phyloP scores from a whole-genome alignment of 30 jellyfish, hydroid and myxozoan species.

The Morbakka virulenta region DNA sequence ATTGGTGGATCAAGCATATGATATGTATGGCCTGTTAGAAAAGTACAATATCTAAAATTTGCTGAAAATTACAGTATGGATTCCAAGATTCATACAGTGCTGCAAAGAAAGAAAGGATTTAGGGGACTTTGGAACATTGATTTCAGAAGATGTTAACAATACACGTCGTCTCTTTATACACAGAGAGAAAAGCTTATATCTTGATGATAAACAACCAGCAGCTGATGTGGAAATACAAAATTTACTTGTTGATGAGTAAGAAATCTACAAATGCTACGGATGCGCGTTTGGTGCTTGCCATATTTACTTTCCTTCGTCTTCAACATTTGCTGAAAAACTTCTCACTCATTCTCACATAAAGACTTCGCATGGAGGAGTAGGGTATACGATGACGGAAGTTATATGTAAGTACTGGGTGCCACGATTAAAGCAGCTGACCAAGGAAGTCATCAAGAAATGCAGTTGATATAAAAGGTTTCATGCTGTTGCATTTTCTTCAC shows the following conservation, averaged over 20 bases:
- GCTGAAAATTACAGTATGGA: constrained; percentile 37
- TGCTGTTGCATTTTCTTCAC: constrained; percentile 37
- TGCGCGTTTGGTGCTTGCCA: constrained; percentile 54
- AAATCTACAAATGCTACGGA: constrained; percentile 12
- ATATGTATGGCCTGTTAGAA: neutral
- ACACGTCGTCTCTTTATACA: constrained; percentile 15
- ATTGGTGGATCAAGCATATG: neutral
- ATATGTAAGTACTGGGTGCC: constrained; percentile 59
- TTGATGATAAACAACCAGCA: neutral
- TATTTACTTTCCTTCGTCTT: constrained; percentile 20
- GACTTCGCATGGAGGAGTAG: constrained; percentile 55
- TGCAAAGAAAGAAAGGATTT: constrained; percentile 3
- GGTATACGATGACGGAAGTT: constrained; percentile 30
- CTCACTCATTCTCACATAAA: constrained; percentile 22
- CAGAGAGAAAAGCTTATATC: constrained; percentile 15
- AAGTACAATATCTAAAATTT: constrained; percentile 13
- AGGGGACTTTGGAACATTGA: constrained; percentile 56
- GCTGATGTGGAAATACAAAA: constrained; percentile 6
- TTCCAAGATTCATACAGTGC: constrained; percentile 30
- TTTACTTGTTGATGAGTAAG: constrained; percentile 16
- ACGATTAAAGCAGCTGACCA: constrained; percentile 33
- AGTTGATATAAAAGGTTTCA: constrained; percentile 54
- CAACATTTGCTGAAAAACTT: constrained; percentile 32
- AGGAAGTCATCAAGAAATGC: constrained; percentile 21
- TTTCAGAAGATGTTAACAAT: constrained; percentile 38